phyloP scores from a whole-genome alignment of 2,888 invertebrate genomes.

The Deilephila porcellus region DNA sequence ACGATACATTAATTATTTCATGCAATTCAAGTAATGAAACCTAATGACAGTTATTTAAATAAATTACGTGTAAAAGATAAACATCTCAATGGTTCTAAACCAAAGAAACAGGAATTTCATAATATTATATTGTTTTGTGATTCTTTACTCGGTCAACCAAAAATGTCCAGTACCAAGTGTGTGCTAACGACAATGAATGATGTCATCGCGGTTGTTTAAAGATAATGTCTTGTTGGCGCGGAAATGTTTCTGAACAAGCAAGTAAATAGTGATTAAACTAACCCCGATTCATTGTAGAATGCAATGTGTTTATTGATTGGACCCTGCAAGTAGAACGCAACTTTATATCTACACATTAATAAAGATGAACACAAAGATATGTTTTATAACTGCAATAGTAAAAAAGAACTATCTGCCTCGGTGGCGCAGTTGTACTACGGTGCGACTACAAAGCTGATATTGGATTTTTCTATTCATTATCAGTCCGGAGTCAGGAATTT shows the following conservation, averaged over 20 bases:
- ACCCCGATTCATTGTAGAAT: too few species aligned
- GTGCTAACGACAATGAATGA: neutral
- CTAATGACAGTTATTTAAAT: neutral
- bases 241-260: neutral
- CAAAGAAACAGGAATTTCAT: neutral
- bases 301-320: too few species aligned
- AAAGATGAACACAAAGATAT: too few species aligned
- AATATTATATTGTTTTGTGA: neutral
- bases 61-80: neutral
- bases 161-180: slow-evolving; percentile 2
- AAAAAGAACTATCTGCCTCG: too few species aligned
- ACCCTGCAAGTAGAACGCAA: too few species aligned
- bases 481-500: too few species aligned
- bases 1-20: neutral
- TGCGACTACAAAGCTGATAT: too few species aligned
- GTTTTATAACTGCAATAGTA: too few species aligned
- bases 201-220: neutral
- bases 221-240: slow-evolving; percentile 3
- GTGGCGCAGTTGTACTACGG: too few species aligned
- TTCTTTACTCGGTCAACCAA: neutral
- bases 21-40: neutral
- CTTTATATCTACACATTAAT: too few species aligned
- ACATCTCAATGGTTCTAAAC: neutral
- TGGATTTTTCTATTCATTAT: too few species aligned
- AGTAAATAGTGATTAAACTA: neutral